Percentiles rank a stretch among this genome's conserved stretches.
Evolutionary conservation across 2,113 vertebrate species (phyloP).

Genomic region (Lepus timidus): DNA sequence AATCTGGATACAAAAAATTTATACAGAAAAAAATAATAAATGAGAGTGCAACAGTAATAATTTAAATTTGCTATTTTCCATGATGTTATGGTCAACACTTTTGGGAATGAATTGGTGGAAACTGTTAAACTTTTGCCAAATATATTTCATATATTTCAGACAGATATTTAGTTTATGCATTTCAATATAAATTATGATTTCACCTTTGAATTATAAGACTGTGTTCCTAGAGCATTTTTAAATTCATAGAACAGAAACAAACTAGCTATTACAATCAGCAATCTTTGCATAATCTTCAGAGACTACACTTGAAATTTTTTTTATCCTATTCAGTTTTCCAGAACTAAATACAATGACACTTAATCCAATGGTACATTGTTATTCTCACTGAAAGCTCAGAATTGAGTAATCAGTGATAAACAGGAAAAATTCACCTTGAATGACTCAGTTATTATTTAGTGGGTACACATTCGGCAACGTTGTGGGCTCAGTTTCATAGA

Average conservation of each 20-base stretch:
- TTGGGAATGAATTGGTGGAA: too few relatives aligned
- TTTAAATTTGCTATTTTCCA: too few relatives aligned
- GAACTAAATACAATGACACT: neutral
- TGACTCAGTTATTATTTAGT: neutral
- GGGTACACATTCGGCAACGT: neutral
- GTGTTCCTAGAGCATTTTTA: neutral
- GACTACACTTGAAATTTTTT: neutral
- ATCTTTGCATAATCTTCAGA: neutral
- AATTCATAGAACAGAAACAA: neutral
- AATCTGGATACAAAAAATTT: too few relatives aligned
- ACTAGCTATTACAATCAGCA: neutral
- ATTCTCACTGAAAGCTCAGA: neutral
- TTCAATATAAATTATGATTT: neutral
- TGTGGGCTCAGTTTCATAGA: neutral
- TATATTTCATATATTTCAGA: neutral
- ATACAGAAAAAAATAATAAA: too few relatives aligned
- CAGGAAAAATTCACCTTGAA: neutral
- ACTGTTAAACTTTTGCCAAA: neutral
- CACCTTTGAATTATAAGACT: neutral
- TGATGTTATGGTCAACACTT: too few relatives aligned
- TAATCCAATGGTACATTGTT: neutral
- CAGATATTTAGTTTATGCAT: neutral
- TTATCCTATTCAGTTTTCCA: neutral
- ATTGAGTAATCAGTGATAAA: neutral
- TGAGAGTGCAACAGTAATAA: too few relatives aligned